Conservation (phyloP, 2,888 invertebrate species). For the Druceiella hillmani region DNA sequence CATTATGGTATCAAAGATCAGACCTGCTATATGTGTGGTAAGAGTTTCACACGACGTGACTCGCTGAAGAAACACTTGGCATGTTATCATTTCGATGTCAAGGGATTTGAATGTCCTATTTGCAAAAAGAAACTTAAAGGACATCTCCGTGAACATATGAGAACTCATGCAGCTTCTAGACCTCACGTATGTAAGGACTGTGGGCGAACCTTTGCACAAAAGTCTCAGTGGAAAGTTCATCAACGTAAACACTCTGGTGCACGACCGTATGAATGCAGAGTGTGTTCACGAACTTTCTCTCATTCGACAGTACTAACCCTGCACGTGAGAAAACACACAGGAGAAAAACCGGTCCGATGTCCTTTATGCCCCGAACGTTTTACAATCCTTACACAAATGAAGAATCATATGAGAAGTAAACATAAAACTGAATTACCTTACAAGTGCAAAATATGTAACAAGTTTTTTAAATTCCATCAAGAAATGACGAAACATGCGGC, state of each 20-base stretch:
- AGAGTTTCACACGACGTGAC: conserved; percentile 68
- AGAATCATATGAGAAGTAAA: conserved; percentile 82
- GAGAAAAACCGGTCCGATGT: conserved; percentile 77
- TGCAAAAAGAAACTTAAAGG: conserved; percentile 79
- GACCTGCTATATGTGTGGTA: conserved; percentile 75
- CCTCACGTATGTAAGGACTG: conserved; percentile 76
- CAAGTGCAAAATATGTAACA: conserved; percentile 65
- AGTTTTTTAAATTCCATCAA: conserved; percentile 70
- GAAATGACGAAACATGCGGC: conserved; percentile 63
- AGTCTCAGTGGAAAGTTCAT: conserved; percentile 79
- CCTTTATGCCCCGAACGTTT: conserved; percentile 67
- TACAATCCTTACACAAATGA: conserved; percentile 79
- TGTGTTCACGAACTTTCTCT: conserved; percentile 73
- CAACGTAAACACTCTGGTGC: conserved; percentile 80
- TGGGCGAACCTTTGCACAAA: conserved; percentile 74
- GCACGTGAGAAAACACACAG: conserved; percentile 77
- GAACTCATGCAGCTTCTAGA: conserved; percentile 70
- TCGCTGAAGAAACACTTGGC: conserved; percentile 71
- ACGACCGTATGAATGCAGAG: conserved; percentile 75
- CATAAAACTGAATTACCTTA: conserved; percentile 76
- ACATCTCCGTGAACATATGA: conserved; percentile 76
- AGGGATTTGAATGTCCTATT: conserved; percentile 72
- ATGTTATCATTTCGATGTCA: conserved; percentile 67
- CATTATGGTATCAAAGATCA: conserved; percentile 72
- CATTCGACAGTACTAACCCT: conserved; percentile 82